A percentile compares a stretch with the other conserved stretches of the same genome.
Evolutionary conservation across 2,113 vertebrate genomes (phyloP).

Genomic region (Gallinago media): DNA sequence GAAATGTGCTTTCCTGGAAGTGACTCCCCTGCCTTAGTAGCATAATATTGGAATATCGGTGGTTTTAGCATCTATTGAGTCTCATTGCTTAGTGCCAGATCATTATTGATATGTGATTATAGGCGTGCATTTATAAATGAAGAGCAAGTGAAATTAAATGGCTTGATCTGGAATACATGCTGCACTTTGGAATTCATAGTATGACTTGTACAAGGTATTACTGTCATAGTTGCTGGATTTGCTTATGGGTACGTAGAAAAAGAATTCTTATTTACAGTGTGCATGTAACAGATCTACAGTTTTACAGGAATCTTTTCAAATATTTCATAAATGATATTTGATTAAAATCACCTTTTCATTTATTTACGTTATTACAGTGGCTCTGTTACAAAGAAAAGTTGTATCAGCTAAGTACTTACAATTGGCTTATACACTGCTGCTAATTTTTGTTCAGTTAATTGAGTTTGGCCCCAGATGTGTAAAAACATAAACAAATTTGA

Average conservation of each 20-base stretch:
- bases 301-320: background rate
- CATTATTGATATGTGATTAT: fast-evolving
- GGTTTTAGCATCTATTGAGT: background rate
- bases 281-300: background rate
- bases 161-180: background rate
- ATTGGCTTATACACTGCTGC: background rate
- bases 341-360: background rate
- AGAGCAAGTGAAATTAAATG: background rate
- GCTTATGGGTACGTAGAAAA: background rate
- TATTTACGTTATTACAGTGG: background rate
- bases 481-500: background rate
- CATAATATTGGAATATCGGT: fast-evolving
- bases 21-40: background rate
- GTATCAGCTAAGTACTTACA: background rate
- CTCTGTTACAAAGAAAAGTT: background rate
- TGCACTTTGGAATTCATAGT: background rate
- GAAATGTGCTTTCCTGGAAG: background rate
- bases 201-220: background rate
- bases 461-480: background rate
- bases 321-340: background rate
- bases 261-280: background rate
- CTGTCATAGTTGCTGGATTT: background rate
- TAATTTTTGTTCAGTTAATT: background rate
- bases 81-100: too few relatives aligned
- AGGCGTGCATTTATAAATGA: background rate